Conservation (phyloP, 1,140 invertebrate genomes). For the Nomia melanderi region DNA sequence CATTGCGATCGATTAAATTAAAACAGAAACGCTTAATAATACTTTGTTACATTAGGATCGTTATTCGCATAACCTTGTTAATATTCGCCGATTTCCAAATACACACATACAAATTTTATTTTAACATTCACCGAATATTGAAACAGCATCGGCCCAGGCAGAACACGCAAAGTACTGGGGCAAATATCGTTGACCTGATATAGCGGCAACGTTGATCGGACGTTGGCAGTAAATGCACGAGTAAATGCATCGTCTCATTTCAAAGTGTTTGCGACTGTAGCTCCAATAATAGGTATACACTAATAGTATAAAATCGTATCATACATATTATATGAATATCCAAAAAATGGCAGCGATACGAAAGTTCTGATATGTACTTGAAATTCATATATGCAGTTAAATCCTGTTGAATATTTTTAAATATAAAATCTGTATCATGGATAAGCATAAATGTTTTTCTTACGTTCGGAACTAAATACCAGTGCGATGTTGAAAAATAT, state of each 20-base stretch:
- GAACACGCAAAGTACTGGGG: conserved; percentile 28
- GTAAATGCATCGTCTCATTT: conserved; percentile 14
- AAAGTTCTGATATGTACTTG: conserved; percentile 35
- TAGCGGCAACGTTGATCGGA: neutral
- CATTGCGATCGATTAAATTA: conserved; percentile 18
- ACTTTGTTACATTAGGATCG: conserved; percentile 33
- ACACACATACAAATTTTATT: conserved; percentile 32
- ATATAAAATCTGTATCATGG: neutral
- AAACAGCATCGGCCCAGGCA: conserved; percentile 44
- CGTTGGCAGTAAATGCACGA: conserved; percentile 24
- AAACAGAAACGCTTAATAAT: conserved; percentile 29
- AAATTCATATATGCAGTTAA: conserved; percentile 28
- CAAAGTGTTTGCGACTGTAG: conserved; percentile 5
- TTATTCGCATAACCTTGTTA: conserved; percentile 9
- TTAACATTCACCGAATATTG: conserved; percentile 37
- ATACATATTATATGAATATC: conserved; percentile 27
- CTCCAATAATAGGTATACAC: conserved; percentile 6
- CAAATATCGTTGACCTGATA: conserved; percentile 15
- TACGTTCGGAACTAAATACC: neutral
- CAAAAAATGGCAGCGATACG: conserved; percentile 26
- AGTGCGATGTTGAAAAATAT: neutral
- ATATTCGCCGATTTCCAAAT: neutral
- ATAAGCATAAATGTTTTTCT: neutral
- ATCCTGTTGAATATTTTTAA: conserved; percentile 21
- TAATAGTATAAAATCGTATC: conserved; percentile 30